Conservation (phyloP, 2,888 invertebrate species). For the Eulithis testata region DNA sequence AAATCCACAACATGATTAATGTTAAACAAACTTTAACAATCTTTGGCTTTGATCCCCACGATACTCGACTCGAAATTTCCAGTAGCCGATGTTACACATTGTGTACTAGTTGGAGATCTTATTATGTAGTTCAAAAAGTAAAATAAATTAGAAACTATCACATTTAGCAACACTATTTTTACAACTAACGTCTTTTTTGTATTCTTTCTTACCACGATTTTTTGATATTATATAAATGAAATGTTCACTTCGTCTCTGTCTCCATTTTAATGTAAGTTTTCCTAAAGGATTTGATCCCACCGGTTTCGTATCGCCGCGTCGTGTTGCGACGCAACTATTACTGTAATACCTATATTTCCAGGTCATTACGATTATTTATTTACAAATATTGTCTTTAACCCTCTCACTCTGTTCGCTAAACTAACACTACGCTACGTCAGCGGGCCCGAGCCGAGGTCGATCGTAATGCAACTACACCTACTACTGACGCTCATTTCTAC, state of each 20-base stretch:
- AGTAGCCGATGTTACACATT: constrained; percentile 72
- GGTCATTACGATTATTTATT: constrained; percentile 82
- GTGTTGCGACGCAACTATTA: constrained; percentile 61
- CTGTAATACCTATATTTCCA: constrained; percentile 78
- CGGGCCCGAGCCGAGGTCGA: constrained; percentile 77
- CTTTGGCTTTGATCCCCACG: constrained; percentile 93
- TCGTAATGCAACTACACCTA: constrained; percentile 68
- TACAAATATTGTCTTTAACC: constrained; percentile 86
- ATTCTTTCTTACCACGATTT: constrained; percentile 72
- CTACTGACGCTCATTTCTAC: constrained; percentile 40
- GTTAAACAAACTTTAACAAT: constrained; percentile 87
- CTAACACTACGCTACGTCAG: constrained; percentile 78
- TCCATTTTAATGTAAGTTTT: constrained; percentile 79
- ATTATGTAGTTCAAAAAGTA: constrained; percentile 70
- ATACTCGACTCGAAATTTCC: constrained; percentile 71
- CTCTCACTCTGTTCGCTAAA: constrained; percentile 84
- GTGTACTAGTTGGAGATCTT: constrained; percentile 76
- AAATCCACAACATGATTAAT: constrained; percentile 82
- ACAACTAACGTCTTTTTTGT: constrained; percentile 81
- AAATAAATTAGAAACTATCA: constrained; percentile 83
- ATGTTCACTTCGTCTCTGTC: constrained; percentile 71
- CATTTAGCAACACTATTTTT: constrained; percentile 82
- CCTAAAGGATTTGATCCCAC: constrained; percentile 86
- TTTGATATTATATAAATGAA: constrained; percentile 77
- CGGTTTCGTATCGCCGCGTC: constrained; percentile 79